Evolutionary conservation across 2,113 vertebrate species (phyloP).

Genomic region (Mionectes macconnelli): DNA sequence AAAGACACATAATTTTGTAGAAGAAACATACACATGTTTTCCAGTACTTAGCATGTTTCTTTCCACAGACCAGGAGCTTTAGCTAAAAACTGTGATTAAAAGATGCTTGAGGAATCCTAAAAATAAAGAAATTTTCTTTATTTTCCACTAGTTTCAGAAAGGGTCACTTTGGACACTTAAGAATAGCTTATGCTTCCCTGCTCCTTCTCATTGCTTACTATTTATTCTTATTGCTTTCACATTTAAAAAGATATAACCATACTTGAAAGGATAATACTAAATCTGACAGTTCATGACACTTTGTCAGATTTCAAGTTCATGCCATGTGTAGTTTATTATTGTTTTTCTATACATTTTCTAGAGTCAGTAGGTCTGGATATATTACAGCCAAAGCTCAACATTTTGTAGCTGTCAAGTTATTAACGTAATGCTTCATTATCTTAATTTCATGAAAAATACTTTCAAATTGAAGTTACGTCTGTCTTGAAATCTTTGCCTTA

Average conservation of each 20-base stretch:
- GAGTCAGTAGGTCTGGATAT: not conserved
- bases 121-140: not conserved
- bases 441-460: not conserved
- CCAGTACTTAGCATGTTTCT: not conserved
- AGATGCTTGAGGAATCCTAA: not conserved
- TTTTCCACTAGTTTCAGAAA: not conserved
- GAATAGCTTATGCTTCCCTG: not conserved
- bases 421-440: not conserved
- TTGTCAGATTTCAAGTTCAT: not conserved
- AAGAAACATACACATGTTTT: not conserved
- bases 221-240: not conserved
- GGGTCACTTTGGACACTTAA: not conserved
- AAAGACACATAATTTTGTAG: not conserved
- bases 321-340: not conserved
- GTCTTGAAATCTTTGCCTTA: not conserved
- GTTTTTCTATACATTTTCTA: not conserved
- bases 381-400: not conserved
- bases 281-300: not conserved
- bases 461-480: not conserved
- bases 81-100: not conserved
- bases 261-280: not conserved
- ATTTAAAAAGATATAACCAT: not conserved
- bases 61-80: not conserved
- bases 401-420: not conserved
- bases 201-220: not conserved